Evolutionary conservation across 1,140 invertebrate species (phyloP).

Genomic region (Ridgeia piscesae): DNA sequence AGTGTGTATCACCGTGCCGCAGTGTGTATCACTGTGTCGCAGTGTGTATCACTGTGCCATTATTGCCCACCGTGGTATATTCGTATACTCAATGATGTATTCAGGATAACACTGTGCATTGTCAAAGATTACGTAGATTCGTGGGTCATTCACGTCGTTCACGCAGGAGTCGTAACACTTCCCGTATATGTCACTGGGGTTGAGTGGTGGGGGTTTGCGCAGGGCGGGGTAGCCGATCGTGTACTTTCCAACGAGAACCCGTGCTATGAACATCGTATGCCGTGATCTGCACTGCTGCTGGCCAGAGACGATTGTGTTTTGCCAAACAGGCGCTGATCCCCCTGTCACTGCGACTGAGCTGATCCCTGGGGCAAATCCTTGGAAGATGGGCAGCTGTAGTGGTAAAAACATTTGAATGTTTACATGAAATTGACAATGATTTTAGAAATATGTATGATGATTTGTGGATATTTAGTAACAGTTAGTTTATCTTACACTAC

Average conservation of each 20-base stretch:
- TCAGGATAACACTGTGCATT: constrained; percentile 44
- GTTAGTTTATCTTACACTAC: too few relatives aligned
- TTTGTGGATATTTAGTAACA: too few relatives aligned
- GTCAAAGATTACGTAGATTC: constrained; percentile 48
- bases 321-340: background rate
- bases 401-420: too few relatives aligned
- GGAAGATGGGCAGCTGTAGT: too few relatives aligned
- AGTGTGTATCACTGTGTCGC: too few relatives aligned
- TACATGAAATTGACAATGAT: too few relatives aligned
- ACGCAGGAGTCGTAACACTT: constrained; percentile 41
- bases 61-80: constrained; percentile 4
- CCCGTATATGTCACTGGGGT: constrained; percentile 24
- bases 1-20: too few relatives aligned
- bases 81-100: constrained; percentile 43
- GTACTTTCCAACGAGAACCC: constrained; percentile 43
- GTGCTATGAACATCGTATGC: constrained; percentile 42
- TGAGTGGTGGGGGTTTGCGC: constrained; percentile 39
- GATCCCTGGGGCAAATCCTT: too few relatives aligned
- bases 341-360: background rate
- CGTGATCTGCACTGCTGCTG: background rate
- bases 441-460: too few relatives aligned
- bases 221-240: constrained; percentile 34
- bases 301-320: background rate
- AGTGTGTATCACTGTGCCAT: background rate
- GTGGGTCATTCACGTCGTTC: constrained; percentile 36